Evolutionary conservation across 2,113 vertebrate species (phyloP), one percentile per base, ranked within the genome.

Genomic region (Gopherus evgoodei): DNA sequence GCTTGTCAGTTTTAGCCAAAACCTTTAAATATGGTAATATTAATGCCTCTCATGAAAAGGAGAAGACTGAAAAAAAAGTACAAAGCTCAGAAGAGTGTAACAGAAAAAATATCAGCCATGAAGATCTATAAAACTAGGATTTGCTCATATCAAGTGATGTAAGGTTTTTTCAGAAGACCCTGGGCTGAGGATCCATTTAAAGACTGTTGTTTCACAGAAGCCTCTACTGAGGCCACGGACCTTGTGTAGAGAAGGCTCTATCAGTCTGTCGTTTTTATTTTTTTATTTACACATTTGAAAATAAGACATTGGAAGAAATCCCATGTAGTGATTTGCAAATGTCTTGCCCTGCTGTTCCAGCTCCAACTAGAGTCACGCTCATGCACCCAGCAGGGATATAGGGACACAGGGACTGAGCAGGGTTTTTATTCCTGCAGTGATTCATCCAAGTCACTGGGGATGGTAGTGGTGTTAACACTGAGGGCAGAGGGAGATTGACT

Each of bases 31-130:
- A 49, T 47, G 81, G 53, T 50, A 86, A 84, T n/a, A 6, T 25
- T 91, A 90, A 82, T 19, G 0, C 29, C 25, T 59, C 5, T 54
- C 79, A 52, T 11, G 0, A 44, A 52, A 75, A 69, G 16, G 31
- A 69, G 13, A n/a, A 17, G 35, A 69, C 35, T 69, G n/a, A 69
- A 69, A 69, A 47, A 47, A n/a, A 31, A 69, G 16, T 69, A n/a
- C 14, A 69, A n/a, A 17, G 31, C 13, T n/a, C 35, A 69, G 62
- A 31, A 8, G 6, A 69, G 62, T 19, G 13, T 69, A 19, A 31
- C 29, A 69, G 62, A 12, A n/a, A 69, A 69, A 69, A 19, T 4
- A 56, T 57, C 9, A 57, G 56, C 56, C 56, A 57, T 57, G 56
- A 56, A 57, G 56, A 19, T 69, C 35, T 35, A 13, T 19, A 69